A percentile compares a stretch with the other conserved stretches of the same genome.
These are phyloP conservation scores for Ochotona curzoniae DNA, from an alignment of 2,113 vertebrate species.

Conservation along the genomic window DNA sequence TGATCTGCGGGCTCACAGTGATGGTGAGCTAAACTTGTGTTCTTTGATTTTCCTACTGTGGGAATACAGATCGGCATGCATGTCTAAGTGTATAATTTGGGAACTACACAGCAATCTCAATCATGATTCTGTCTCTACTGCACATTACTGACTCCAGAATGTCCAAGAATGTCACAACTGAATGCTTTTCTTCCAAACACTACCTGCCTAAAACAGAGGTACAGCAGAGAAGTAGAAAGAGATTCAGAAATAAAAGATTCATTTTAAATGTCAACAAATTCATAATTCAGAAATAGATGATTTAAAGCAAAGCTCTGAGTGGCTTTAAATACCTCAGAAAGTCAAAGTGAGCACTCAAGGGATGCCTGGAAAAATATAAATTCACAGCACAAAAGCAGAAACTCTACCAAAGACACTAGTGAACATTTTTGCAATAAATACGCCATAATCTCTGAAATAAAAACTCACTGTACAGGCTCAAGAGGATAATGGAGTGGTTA, in stretches of 20 bases:
- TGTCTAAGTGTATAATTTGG: background rate
- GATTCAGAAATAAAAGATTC: background rate
- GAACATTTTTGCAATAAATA: background rate
- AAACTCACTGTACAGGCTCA: background rate
- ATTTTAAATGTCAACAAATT: background rate
- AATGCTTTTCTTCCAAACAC: background rate
- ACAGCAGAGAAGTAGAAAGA: background rate
- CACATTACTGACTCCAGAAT: background rate
- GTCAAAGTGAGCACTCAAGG: background rate
- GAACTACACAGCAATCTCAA: background rate
- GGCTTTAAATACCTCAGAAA: background rate
- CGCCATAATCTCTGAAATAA: background rate
- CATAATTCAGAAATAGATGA: background rate
- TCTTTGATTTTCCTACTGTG: background rate
- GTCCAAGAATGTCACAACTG: background rate
- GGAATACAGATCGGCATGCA: background rate
- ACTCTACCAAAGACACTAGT: background rate
- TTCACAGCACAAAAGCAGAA: background rate
- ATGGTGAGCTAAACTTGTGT: background rate
- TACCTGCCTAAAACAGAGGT: background rate
- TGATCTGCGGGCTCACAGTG: background rate
- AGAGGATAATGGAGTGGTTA: background rate
- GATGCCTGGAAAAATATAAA: background rate
- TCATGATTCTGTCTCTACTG: background rate
- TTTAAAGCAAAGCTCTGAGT: background rate